Conservation (phyloP, 53 echinoderm and acorn worm species). For the Holothuria scabra region DNA sequence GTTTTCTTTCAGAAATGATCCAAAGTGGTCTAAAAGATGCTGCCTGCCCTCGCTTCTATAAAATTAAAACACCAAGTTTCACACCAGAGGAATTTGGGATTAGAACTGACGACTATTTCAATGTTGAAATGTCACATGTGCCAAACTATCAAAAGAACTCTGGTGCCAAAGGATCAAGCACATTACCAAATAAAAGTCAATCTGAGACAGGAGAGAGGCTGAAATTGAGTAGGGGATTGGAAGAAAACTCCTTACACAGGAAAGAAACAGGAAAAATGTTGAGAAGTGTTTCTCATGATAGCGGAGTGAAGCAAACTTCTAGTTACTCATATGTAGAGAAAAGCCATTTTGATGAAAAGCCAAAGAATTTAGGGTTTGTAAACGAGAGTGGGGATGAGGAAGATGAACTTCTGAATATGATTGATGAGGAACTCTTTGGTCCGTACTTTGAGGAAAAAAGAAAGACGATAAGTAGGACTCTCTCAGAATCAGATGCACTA, state of each 20-base stretch:
- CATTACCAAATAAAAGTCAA: conserved; percentile 19
- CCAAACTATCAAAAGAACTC: conserved; percentile 70
- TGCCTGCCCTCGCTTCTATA: conserved; percentile 78
- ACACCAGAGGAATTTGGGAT: conserved; percentile 90
- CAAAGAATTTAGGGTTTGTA: neutral
- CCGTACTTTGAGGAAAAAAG: conserved; percentile 70
- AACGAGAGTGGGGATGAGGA: conserved; percentile 50
- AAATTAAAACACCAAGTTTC: conserved; percentile 66
- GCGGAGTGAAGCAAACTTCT: neutral
- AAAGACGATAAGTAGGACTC: neutral
- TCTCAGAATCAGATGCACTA: neutral
- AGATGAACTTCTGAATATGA: conserved; percentile 81
- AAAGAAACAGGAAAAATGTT: neutral
- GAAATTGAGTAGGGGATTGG: neutral
- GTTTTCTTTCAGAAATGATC: conserved; percentile 72
- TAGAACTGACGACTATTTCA: conserved; percentile 85
- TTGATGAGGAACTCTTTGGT: conserved; percentile 91
- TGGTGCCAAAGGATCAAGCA: neutral
- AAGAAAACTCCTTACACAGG: neutral
- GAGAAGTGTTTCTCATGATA: conserved; percentile 20
- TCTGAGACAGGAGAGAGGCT: neutral
- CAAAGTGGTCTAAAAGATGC: conserved; percentile 81
- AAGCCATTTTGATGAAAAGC: neutral
- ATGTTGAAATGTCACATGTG: conserved; percentile 79
- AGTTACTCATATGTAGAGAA: neutral